A percentile compares a stretch with the other conserved stretches of the same genome.
These are phyloP conservation scores for Eurosta solidaginis DNA, from an alignment of 1,140 invertebrate genomes.

Conservation along the genomic window DNA sequence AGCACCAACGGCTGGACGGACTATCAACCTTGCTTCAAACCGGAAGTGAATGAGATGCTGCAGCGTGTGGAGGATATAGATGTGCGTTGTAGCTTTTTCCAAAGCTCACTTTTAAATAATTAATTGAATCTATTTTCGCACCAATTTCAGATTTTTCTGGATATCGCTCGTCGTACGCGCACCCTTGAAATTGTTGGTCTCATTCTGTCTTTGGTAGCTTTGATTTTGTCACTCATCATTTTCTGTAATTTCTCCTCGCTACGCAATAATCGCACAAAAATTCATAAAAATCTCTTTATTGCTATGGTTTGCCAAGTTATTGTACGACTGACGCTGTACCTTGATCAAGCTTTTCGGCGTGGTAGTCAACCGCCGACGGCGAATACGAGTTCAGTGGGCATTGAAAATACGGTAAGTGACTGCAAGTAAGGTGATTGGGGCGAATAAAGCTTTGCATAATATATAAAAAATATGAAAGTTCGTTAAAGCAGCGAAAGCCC, in stretches of 20 bases:
- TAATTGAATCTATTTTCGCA: not conserved
- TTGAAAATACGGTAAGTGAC: conserved; percentile 77
- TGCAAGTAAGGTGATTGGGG: too few relatives aligned
- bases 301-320: conserved; percentile 85
- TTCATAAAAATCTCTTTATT: conserved; percentile 86
- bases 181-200: conserved; percentile 82
- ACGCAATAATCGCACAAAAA: conserved; percentile 82
- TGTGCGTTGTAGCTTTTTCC: conserved; percentile 40
- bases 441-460: too few relatives aligned
- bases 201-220: conserved; percentile 74
- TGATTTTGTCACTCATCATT: conserved; percentile 77
- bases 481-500: too few relatives aligned
- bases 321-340: conserved; percentile 82
- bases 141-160: conserved; percentile 42
- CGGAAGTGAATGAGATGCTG: conserved; percentile 70
- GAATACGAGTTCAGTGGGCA: conserved; percentile 62
- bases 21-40: conserved; percentile 81
- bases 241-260: conserved; percentile 82
- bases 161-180: conserved; percentile 76
- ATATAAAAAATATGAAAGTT: too few relatives aligned
- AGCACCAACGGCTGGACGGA: conserved; percentile 78
- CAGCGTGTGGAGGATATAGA: conserved; percentile 65
- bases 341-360: conserved; percentile 74
- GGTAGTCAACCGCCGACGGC: conserved; percentile 42
- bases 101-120: not conserved